These are phyloP conservation scores for Parascotia fuliginaria DNA, from an alignment of 2,888 invertebrate species.

Conservation along the genomic window DNA sequence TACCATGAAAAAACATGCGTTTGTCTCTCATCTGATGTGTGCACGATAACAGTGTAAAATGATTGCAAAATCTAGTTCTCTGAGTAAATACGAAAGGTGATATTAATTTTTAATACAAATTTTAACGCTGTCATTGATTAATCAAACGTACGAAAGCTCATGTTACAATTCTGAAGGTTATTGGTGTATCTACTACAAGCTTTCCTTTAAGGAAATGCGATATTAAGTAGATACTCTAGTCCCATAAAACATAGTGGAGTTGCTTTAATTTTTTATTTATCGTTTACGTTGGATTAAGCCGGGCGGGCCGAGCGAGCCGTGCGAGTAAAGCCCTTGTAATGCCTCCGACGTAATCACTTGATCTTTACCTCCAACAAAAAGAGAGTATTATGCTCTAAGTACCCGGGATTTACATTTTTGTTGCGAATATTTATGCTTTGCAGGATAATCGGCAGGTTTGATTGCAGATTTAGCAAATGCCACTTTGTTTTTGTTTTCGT, in stretches of 20 bases:
- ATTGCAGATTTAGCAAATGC: slow-evolving; percentile 7
- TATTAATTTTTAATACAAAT: too few relatives aligned
- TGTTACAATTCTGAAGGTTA: too few relatives aligned
- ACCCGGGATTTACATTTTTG: slow-evolving; percentile 21
- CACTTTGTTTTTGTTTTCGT: slow-evolving; percentile 13
- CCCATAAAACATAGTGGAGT: slow-evolving; percentile 10
- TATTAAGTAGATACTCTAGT: slow-evolving; percentile 11
- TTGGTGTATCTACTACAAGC: too few relatives aligned
- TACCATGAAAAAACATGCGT: too few relatives aligned
- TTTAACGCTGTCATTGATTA: too few relatives aligned
- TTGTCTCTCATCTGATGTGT: too few relatives aligned
- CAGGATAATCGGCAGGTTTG: slow-evolving; percentile 13
- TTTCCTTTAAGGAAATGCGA: too few relatives aligned
- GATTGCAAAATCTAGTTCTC: too few relatives aligned
- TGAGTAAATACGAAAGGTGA: too few relatives aligned
- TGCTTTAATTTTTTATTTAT: slow-evolving; percentile 29
- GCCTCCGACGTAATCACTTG: slow-evolving; percentile 35
- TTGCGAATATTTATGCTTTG: slow-evolving; percentile 19
- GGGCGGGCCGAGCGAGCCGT: slow-evolving; percentile 11
- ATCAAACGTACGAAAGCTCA: too few relatives aligned
- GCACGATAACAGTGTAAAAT: too few relatives aligned
- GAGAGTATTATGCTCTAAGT: slow-evolving; percentile 22
- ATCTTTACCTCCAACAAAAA: slow-evolving; percentile 30
- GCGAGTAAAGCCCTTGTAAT: slow-evolving; percentile 20
- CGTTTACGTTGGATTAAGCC: slow-evolving; percentile 14